Percentiles rank a stretch among this genome's conserved stretches.
Evolutionary conservation across 2,888 invertebrate genomes (phyloP).

Genomic region (Eupithecia dodoneata): DNA sequence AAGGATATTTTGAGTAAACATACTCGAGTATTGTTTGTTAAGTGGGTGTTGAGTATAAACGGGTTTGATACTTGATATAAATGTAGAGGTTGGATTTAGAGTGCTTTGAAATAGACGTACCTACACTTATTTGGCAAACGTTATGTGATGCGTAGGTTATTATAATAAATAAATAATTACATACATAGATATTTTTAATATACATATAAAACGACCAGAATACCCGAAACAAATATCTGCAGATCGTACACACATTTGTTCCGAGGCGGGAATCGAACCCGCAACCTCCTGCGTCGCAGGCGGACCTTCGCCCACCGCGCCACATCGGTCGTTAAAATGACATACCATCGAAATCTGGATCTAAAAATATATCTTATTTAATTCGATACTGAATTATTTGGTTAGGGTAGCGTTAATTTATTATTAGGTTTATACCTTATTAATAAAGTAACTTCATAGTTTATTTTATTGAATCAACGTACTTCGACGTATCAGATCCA

Average conservation of each 20-base stretch:
- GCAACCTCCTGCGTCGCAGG: no score
- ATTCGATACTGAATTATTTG: background rate
- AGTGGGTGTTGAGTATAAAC: conserved; percentile 47
- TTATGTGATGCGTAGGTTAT: background rate
- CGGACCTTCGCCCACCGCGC: no score
- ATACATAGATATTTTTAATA: no score
- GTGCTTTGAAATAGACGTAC: background rate
- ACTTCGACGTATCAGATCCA: background rate
- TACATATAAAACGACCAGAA: no score
- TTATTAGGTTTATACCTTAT: no score
- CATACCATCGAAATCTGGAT: background rate
- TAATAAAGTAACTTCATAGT: background rate
- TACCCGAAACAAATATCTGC: no score
- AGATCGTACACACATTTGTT: no score
- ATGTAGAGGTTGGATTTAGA: background rate
- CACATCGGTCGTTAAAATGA: no score
- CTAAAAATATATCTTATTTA: background rate
- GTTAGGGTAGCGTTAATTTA: background rate
- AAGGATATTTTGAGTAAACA: conserved; percentile 80
- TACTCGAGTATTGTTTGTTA: conserved; percentile 69
- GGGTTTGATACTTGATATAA: conserved; percentile 60
- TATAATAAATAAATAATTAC: no score
- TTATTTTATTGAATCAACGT: background rate
- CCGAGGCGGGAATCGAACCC: no score
- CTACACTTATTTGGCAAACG: background rate